phyloP scores from a whole-genome alignment of 2,888 invertebrate species.

The Salpingus planirostris region DNA sequence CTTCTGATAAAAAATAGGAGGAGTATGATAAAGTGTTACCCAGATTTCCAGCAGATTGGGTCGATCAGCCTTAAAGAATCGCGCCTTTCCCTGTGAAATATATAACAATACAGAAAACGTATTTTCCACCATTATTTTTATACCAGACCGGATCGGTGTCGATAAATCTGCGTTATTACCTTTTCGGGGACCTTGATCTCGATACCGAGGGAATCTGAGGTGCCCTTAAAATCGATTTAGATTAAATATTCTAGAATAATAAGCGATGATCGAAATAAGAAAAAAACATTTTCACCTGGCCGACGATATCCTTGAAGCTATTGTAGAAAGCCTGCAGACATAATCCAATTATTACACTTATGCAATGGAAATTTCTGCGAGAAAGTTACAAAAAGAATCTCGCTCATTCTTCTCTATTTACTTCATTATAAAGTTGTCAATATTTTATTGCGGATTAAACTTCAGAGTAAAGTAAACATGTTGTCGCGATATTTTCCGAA shows the following conservation, averaged over 20 bases:
- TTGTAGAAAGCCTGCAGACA: constrained; percentile 20
- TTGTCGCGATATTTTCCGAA: too few relatives aligned
- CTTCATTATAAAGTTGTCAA: too few relatives aligned
- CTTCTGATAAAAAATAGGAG: not conserved
- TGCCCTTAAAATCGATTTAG: constrained; percentile 7
- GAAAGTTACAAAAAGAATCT: too few relatives aligned
- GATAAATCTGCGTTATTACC: constrained; percentile 4
- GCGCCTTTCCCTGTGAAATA: constrained; percentile 14
- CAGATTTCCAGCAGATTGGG: constrained; percentile 24
- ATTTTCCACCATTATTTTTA: not conserved
- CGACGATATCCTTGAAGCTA: constrained; percentile 23
- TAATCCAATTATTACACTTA: constrained; percentile 4
- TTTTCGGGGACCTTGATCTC: constrained; percentile 21
- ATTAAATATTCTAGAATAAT: not conserved
- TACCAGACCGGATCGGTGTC: too few relatives aligned
- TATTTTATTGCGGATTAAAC: too few relatives aligned
- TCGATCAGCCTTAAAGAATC: constrained; percentile 27
- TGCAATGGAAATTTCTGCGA: too few relatives aligned
- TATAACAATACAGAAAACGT: not conserved
- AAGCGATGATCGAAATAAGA: not conserved
- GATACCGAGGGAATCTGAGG: constrained; percentile 19
- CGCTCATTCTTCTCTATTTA: too few relatives aligned
- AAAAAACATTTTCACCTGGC: constrained; percentile 16
- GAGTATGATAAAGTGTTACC: constrained; percentile 14
- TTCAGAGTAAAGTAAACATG: too few relatives aligned